Base-by-base conservation (phyloP, 92 coral and sea anemone species). In the Anthopleura xanthogrammica region DNA sequence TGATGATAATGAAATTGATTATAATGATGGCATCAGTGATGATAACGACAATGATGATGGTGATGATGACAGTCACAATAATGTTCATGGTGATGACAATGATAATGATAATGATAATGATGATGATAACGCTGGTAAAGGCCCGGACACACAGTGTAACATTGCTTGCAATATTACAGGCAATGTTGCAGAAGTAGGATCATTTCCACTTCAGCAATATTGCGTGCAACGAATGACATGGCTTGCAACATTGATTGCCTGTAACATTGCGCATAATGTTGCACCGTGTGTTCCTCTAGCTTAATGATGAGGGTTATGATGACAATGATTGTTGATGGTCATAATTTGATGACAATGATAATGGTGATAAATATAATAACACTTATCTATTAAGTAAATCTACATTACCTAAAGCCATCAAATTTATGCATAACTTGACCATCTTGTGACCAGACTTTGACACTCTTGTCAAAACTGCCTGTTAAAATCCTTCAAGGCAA, bases 371-470 rank as follows among this genome's bases (percentile, higher is more conserved):
- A 29, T 29, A 29, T 29, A 29, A 29, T 29, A 29, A 29, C 36
- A 29, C 36, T 29, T 0, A 29, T 29, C 36, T 29, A 29, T 29
- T 29, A 29, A 29, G 1, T 29, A 29, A 29, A 46, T 46, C 36
- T 29, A 29, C 5, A 4, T 46, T 75, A 96, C 98, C 98, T 89
- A 82, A 96, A 94, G 48, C 99, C 99, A 88, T 96, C 99, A 92
- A 96, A 94, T 82, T 92, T 94, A 84, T 96, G 99, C 97, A 96
- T 87, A 40, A 91, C 88, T 81, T 94, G 98, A 41, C 98, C 99
- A 89, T 96, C 99, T 86, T 92, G 99, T 64, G 97, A 87, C 99
- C 99, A 96, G 41, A 96, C 94, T 80, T 96, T 96, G n/a, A 96
- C 98, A 85, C 92, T 90, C 88, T 96, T 96, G 77, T 96, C 99